Conservation (phyloP, 2,113 vertebrate species). For the Apteryx owenii region DNA sequence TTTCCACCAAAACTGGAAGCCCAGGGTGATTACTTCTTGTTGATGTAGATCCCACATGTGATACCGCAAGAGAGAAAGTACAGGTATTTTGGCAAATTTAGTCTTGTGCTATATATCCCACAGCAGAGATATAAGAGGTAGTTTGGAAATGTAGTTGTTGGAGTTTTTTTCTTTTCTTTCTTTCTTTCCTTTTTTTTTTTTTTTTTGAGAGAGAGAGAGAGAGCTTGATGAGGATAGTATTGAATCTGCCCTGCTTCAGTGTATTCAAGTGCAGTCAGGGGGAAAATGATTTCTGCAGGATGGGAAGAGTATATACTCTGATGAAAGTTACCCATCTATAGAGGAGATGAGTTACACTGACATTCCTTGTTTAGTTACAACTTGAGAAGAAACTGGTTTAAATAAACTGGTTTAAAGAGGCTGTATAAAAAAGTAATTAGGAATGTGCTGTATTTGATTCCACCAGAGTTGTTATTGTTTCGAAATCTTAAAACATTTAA, state of each 20-base stretch:
- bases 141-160: neutral
- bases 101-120: neutral
- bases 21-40: neutral
- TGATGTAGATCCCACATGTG: neutral
- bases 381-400: neutral
- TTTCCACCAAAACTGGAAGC: neutral
- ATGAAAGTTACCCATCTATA: neutral
- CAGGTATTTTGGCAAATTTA: neutral
- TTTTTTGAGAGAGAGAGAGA: neutral
- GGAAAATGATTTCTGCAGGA: neutral
- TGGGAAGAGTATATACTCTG: neutral
- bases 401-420: neutral
- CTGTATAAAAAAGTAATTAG: neutral
- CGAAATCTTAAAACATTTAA: neutral
- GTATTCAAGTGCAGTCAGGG: neutral
- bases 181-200: neutral
- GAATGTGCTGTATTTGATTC: neutral
- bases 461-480: rapidly evolving
- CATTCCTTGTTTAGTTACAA: neutral
- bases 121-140: neutral
- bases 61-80: neutral
- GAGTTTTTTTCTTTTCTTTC: too few relatives aligned
- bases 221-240: neutral
- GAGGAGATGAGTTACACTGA: neutral
- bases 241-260: neutral